Conservation (phyloP, 2,113 vertebrate species). For the Panthera leo region DNA sequence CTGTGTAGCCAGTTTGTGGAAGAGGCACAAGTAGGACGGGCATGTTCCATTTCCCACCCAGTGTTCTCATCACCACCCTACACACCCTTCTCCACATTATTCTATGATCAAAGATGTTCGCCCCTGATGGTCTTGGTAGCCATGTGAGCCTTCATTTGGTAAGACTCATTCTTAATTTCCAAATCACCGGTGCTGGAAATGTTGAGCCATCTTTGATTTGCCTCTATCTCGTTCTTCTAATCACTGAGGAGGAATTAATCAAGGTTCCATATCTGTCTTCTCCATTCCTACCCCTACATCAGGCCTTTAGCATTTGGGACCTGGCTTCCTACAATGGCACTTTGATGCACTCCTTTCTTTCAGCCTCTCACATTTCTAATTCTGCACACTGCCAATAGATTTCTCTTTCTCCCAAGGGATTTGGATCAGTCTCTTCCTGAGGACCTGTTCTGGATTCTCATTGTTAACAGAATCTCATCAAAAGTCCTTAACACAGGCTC, state of each 20-base stretch:
- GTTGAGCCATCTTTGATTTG: neutral
- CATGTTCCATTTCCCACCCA: neutral
- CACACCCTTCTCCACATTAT: neutral
- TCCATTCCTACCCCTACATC: neutral
- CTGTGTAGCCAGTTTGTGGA: neutral
- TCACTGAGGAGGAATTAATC: neutral
- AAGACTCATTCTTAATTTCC: neutral
- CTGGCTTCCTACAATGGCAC: neutral
- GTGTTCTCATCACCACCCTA: neutral
- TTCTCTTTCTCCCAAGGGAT: neutral
- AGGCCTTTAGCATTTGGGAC: neutral
- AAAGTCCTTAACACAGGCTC: neutral
- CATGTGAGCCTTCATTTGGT: neutral
- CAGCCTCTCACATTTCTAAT: neutral
- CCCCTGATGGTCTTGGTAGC: neutral
- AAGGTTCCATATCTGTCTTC: neutral
- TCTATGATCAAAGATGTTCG: neutral
- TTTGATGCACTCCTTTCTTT: neutral
- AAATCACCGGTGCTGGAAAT: neutral
- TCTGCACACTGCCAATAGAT: neutral
- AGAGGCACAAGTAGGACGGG: fast-evolving
- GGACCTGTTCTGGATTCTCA: neutral
- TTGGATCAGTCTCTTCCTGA: neutral
- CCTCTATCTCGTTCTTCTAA: neutral
- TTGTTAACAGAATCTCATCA: neutral